Conservation (phyloP, 2,888 invertebrate genomes). For the Ormyrus pomaceus region DNA sequence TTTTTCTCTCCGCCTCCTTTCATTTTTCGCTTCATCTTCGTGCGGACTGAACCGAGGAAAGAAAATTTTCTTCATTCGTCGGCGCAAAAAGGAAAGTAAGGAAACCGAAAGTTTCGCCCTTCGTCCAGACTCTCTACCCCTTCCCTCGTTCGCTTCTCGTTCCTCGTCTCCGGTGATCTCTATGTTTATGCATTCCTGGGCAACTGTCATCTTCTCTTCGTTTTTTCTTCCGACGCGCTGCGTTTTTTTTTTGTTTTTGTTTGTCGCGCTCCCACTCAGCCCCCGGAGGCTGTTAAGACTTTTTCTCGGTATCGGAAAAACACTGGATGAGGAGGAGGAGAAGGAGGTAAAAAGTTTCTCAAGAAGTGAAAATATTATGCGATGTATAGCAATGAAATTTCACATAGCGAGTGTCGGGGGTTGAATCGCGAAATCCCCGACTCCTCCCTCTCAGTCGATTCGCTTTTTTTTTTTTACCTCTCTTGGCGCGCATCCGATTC, state of each 20-base stretch:
- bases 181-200: too few species aligned
- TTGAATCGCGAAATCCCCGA: neutral
- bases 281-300: too few species aligned
- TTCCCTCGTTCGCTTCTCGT: neutral
- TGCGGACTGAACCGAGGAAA: too few species aligned
- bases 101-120: neutral
- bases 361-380: constrained; percentile 9
- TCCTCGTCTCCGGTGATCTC: neutral
- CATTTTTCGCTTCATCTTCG: too few species aligned
- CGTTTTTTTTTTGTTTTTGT: neutral
- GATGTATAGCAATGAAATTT: neutral
- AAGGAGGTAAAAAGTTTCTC: neutral
- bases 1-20: neutral
- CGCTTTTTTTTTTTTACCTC: too few species aligned
- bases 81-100: neutral
- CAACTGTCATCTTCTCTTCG: too few species aligned
- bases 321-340: too few species aligned
- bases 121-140: neutral
- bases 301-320: too few species aligned
- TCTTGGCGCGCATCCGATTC: constrained; percentile 6
- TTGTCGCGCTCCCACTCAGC: too few species aligned
- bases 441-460: too few species aligned
- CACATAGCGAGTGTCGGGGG: neutral
- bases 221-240: too few species aligned
- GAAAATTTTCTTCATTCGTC: neutral